Base-by-base conservation (phyloP, 2,797 vertebrate species). In the Hippoglossus hippoglossus region DNA sequence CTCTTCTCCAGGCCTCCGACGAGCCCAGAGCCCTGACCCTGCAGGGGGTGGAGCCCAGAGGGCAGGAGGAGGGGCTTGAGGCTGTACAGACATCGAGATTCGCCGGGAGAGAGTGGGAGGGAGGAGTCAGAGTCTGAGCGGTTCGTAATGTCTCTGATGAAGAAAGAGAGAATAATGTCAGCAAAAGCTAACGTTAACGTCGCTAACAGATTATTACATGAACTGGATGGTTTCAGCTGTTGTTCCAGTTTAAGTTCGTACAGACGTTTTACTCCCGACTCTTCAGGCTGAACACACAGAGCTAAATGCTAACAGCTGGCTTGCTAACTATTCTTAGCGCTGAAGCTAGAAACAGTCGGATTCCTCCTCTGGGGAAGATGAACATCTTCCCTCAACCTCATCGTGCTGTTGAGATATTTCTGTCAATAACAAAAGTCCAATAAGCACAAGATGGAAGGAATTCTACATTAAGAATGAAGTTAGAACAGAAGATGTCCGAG, bases 101-200 rank as follows among this genome's bases (percentile, higher is more conserved):
- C 95, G 50, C 87, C 81, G 53, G 94, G 95, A 6, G 92, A 90
- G 79, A 94, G 89, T 73, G 94, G 96, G 25, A 94, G 90, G 79
- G 93, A 79, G 57, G 97, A 96, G 83, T 98, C 97, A 1, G 96
- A 97, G 92, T 97, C 96, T 0, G 96, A 98, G 75, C 89, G 95
- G 87, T 95, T 96, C 80, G 97, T 90, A 80, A 89, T 56, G 76
- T 98, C 97, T 92, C 97, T 98, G 89, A 57, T 9, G 63, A 24
- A 65, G 3, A 47, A 15, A 28, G 19, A 62, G 28, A 31, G 22
- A 66, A 1, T 19, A 1, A 21, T 1, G 28, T 66, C 1, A 63
- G 0, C 1, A n/a, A 18, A 36, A 18, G 21, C 7, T 44, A 49
- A 59, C 1, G 18, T 1, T 46, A 50, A 63, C 1, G 18, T 2